Evolutionary conservation across 2,888 invertebrate genomes (phyloP), one percentile per base, ranked within the genome.

Genomic region (Pteria penguin): DNA sequence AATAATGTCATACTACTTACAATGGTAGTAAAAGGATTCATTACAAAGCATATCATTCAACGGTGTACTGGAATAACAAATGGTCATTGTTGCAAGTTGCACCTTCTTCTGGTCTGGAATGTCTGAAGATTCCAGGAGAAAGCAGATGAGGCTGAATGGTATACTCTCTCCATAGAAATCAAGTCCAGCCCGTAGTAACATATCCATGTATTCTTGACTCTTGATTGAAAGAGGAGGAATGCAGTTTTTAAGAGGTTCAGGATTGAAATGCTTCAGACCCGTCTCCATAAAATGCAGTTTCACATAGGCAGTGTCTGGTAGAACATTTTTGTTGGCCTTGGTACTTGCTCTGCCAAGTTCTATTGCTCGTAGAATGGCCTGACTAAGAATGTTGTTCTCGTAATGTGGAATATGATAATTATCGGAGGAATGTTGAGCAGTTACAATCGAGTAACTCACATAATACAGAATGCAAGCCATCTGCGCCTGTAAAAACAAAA

Each of bases 321-420:
- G 3, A 14, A 26, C 27, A 33, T 33, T 8, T 29, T 68, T 33
- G 58, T 31, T 26, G 52, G 31, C 55, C 27, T 45, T 22, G 26
- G 32, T 61, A n/a, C 69, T 57, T n/a, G 69, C 68, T 36, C 74
- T 54, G 2, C 68, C 61, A 8, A 75, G n/a, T 29, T 75, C 74
- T 52, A 75, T 52, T n/a, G 68, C 68, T 33, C 74, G 32, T 5
- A 75, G 26, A 18, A 54, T 68, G 22, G 74, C 68, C 26, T 75
- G 57, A 4, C 29, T 14, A 5, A 22, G 5, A n/a, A 45, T 24
- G 4, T 2, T 4, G n/a, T 36, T 26, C 8, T 72, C 58, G n/a
- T 36, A 14, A 8, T 36, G 24, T 27, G 4, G 8, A 4, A 11
- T 26, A 26, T 26, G 22, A 5, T 14, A 18, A 18, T 32, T 24